Evolutionary conservation across 1,140 invertebrate genomes (phyloP).

Genomic region (Elymnias hypermnestra): DNA sequence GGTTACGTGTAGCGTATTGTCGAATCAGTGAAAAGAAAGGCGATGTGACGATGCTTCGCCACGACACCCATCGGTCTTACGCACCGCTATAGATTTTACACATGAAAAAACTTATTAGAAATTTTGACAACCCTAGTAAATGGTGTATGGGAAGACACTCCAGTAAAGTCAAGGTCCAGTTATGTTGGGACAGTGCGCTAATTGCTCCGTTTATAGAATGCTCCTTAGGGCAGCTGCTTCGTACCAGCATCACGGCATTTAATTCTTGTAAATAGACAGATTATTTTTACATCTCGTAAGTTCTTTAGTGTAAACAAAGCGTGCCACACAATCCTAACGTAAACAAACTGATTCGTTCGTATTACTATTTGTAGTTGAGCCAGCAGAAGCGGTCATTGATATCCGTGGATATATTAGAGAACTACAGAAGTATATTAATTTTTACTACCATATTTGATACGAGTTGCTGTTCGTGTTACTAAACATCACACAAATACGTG

Average conservation of each 20-base stretch:
- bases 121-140: neutral
- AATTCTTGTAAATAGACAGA: conserved; percentile 72
- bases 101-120: too few species aligned
- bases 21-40: too few species aligned
- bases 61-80: too few species aligned
- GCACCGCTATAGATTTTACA: too few species aligned
- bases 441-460: too few species aligned
- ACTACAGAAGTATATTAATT: neutral
- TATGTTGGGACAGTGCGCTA: conserved; percentile 45
- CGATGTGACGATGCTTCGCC: too few species aligned
- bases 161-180: conserved; percentile 39
- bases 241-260: conserved; percentile 60
- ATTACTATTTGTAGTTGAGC: conserved; percentile 18
- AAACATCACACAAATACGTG: too few species aligned
- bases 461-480: too few species aligned
- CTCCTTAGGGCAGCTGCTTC: conserved; percentile 64
- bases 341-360: conserved; percentile 53
- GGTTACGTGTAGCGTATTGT: too few species aligned
- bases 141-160: conserved; percentile 15
- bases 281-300: conserved; percentile 70
- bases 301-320: conserved; percentile 60
- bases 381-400: conserved; percentile 9
- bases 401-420: conserved; percentile 4
- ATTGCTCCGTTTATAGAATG: conserved; percentile 66
- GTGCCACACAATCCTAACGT: conserved; percentile 55